phyloP scores from a whole-genome alignment of 2,113 vertebrate genomes.

The Ariopsis seemanni region DNA sequence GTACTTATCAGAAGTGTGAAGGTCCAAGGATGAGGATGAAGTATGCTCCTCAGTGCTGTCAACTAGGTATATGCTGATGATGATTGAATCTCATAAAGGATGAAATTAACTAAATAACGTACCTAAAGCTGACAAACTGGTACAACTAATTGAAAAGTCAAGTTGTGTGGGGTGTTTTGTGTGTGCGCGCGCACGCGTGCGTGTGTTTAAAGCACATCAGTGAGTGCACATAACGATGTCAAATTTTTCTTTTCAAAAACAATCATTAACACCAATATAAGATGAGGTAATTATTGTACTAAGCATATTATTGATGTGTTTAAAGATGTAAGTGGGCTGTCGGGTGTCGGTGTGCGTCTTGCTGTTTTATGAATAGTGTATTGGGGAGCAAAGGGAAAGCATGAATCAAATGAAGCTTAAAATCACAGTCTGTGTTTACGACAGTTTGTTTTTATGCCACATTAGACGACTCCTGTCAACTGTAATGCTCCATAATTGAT shows the following conservation, averaged over 20 bases:
- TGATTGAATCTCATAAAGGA: neutral
- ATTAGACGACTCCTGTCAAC: neutral
- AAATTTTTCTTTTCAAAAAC: neutral
- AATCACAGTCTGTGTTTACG: neutral
- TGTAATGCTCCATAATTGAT: slow-evolving; percentile 1
- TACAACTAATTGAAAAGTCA: neutral
- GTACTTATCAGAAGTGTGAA: neutral
- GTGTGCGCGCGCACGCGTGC: no score
- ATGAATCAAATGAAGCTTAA: neutral
- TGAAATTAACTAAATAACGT: neutral
- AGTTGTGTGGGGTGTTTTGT: neutral
- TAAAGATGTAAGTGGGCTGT: neutral
- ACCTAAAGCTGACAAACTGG: neutral
- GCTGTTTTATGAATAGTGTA: neutral
- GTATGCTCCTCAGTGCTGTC: neutral
- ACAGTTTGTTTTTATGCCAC: neutral
- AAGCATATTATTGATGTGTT: neutral
- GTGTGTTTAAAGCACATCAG: neutral
- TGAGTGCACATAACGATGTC: neutral
- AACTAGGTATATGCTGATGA: neutral
- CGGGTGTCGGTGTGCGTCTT: neutral
- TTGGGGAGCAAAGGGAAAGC: neutral
- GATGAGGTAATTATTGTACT: neutral
- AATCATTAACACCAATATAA: neutral
- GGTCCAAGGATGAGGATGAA: fast-evolving